Base-by-base conservation (phyloP, 2,113 vertebrate genomes). In the Empidonax traillii region DNA sequence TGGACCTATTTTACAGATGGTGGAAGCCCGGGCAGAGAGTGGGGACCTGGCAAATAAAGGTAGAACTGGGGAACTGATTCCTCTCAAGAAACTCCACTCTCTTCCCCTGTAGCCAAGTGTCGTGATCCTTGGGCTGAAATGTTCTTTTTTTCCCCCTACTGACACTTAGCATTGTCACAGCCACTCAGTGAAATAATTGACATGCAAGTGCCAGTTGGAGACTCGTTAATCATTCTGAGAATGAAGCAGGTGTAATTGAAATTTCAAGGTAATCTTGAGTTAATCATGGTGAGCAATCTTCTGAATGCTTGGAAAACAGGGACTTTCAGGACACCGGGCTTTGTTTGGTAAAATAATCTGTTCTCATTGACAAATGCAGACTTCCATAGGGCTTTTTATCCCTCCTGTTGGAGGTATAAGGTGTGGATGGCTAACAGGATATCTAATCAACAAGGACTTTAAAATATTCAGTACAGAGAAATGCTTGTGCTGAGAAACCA, bases 241-340 rank as follows among this genome's bases (percentile, higher is more conserved):
- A 77, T 74, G 94, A 92, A 90, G 61, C 87, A 93, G 89, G 86
- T 94, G 46, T 92, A 96, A 93, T 96, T 97, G 92, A 94, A 96
- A 95, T 96, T 92, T 91, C 89, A 94, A 85, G 89, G 92, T 93
- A 95, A 90, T 96, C 78, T 96, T 80, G 69, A 87, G 52, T 92
- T 89, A 94, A 87, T 95, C 82, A 73, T 37, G 49, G 35, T 76
- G 71, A 95, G 71, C 87, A 94, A 90, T 91, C 87, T 96, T 95
- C 90, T 84, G 87, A 83, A 79, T 74, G 63, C 87, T 83, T 62
- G 75, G 92, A 91, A 97, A 95, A 90, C 30, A 63, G 90, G 52
- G 79, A 74, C 91, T 91, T 96, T 84, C n/a, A 90, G 96, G 92
- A 89, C 75, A 85, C 33, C 2, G 25, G 47, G 47, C 75, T 96